Percentiles rank a stretch among this genome's conserved stretches.
Conservation (phyloP, 2,888 invertebrate genomes). For the Caenorhabditis panamensis region DNA sequence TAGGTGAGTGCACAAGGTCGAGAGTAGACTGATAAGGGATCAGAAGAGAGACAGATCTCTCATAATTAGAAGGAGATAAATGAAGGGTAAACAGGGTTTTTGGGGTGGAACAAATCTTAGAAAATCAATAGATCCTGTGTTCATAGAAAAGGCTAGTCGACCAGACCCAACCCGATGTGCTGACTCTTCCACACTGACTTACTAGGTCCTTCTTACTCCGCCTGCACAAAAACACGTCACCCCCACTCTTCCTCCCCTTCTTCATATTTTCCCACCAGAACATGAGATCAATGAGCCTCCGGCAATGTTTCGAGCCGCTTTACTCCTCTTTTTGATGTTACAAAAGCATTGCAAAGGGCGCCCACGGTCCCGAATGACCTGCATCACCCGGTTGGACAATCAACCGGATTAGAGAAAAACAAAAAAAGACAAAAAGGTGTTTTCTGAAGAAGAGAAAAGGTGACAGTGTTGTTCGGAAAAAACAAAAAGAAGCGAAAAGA, state of each 20-base stretch:
- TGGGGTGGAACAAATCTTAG: too few species aligned
- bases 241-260: neutral
- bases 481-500: neutral
- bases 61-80: too few species aligned
- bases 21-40: too few species aligned
- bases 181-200: too few species aligned
- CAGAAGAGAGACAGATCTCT: too few species aligned
- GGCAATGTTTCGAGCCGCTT: constrained; percentile 5
- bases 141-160: too few species aligned
- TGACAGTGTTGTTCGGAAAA: neutral
- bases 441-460: neutral
- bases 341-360: neutral
- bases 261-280: constrained; percentile 3
- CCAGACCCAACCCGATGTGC: too few species aligned
- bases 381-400: too few species aligned
- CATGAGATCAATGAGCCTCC: neutral
- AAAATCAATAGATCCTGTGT: too few species aligned
- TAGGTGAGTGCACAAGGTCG: too few species aligned
- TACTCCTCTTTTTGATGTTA: neutral
- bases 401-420: neutral
- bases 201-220: neutral
- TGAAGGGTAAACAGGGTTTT: too few species aligned
- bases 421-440: constrained; percentile 13
- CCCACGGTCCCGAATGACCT: neutral
- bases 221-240: neutral